A percentile compares a stretch with the other conserved stretches of the same genome.
phyloP scores from a whole-genome alignment of 1,140 invertebrate genomes.

The Phocides pigmalion region DNA sequence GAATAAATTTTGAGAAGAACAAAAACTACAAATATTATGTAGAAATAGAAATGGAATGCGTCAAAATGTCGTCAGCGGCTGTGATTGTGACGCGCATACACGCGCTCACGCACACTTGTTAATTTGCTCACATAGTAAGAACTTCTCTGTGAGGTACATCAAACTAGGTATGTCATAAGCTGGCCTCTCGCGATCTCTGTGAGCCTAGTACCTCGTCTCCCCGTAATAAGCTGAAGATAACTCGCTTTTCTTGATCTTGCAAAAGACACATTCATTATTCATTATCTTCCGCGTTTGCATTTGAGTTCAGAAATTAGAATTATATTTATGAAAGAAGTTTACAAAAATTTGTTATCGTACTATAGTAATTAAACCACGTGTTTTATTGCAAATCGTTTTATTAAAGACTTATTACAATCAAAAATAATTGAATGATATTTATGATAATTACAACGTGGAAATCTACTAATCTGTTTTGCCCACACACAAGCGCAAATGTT shows the following conservation, averaged over 20 bases:
- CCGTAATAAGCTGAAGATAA: constrained; percentile 82
- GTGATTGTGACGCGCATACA: constrained; percentile 69
- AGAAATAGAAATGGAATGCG: constrained; percentile 54
- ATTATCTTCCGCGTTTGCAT: constrained; percentile 60
- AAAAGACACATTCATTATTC: constrained; percentile 60
- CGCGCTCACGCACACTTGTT: constrained; percentile 62
- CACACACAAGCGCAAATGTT: constrained; percentile 10
- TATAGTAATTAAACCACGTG: too few species aligned
- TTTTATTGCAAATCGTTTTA: not conserved
- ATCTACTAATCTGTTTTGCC: constrained; percentile 30
- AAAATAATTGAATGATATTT: not conserved
- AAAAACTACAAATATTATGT: constrained; percentile 38
- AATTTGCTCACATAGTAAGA: constrained; percentile 48
- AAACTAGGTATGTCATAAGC: constrained; percentile 72
- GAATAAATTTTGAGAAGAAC: constrained; percentile 19
- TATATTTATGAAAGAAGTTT: not conserved
- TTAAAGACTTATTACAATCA: not conserved
- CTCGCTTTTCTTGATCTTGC: constrained; percentile 77
- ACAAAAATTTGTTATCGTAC: not conserved
- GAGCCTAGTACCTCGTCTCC: constrained; percentile 73
- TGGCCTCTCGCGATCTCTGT: constrained; percentile 67
- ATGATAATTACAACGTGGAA: constrained; percentile 25
- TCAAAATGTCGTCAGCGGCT: constrained; percentile 67
- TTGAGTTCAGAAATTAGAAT: constrained; percentile 39
- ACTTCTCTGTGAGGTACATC: constrained; percentile 50